Evolutionary conservation across 2,888 invertebrate genomes (phyloP).

Genomic region (Pocota personata): DNA sequence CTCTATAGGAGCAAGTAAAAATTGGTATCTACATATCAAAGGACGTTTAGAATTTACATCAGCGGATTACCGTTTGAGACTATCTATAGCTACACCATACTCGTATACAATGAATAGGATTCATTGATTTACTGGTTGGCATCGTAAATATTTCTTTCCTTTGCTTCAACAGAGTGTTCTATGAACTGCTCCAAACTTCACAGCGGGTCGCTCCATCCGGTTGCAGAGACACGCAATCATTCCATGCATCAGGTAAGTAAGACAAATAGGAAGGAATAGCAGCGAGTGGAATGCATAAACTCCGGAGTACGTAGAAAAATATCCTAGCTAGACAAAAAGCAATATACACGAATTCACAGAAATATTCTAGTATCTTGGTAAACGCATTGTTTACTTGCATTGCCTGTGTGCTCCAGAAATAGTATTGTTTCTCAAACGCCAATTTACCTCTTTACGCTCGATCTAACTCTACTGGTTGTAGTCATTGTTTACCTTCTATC

Average conservation of each 20-base stretch:
- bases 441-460: conserved; percentile 48
- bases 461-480: conserved; percentile 44
- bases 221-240: conserved; percentile 33
- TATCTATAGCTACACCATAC: too few species aligned
- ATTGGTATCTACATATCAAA: too few species aligned
- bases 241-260: conserved; percentile 47
- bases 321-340: background rate
- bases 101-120: too few species aligned
- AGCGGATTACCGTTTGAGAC: too few species aligned
- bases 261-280: conserved; percentile 57
- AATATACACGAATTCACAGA: conserved; percentile 13
- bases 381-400: conserved; percentile 49
- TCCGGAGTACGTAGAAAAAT: conserved; percentile 1
- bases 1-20: too few species aligned
- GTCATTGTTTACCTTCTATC: conserved; percentile 34
- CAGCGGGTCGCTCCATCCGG: conserved; percentile 25
- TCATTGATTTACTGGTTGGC: background rate
- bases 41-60: too few species aligned
- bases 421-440: conserved; percentile 57
- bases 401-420: conserved; percentile 42
- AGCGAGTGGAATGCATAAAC: conserved; percentile 49
- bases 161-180: background rate
- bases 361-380: background rate
- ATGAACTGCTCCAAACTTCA: background rate
- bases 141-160: background rate